Conservation (phyloP, 2,113 vertebrate species). For the Monarcha castaneiventris region DNA sequence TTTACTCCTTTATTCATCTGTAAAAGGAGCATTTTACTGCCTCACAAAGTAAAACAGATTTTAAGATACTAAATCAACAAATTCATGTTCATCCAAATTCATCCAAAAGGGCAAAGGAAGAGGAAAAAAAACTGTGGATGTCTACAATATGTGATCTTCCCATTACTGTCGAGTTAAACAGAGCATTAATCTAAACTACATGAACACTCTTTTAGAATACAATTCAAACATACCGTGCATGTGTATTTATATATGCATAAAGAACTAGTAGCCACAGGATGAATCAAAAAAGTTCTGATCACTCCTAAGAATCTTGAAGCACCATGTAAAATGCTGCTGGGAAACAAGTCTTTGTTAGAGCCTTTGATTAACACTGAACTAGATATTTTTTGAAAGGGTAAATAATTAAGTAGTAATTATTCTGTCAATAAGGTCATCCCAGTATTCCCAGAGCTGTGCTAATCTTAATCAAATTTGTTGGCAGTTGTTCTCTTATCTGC, state of each 20-base stretch:
- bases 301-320: neutral
- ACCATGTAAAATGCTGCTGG: neutral
- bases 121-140: neutral
- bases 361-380: neutral
- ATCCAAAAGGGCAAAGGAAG: neutral
- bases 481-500: neutral
- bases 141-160: neutral
- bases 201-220: neutral
- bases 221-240: neutral
- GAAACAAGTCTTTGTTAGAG: neutral
- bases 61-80: neutral
- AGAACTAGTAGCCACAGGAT: neutral
- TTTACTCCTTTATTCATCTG: neutral
- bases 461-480: neutral
- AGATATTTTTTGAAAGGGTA: neutral
- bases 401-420: neutral
- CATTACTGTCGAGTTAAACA: neutral
- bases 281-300: neutral
- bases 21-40: neutral
- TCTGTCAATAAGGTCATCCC: neutral
- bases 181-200: neutral
- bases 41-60: neutral
- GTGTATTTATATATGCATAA: neutral
- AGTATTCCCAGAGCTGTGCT: neutral
- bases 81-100: neutral